A percentile compares a stretch with the other conserved stretches of the same genome.
These are phyloP conservation scores for Crocallis elinguaria DNA, from an alignment of 2,888 invertebrate genomes.

Conservation along the genomic window DNA sequence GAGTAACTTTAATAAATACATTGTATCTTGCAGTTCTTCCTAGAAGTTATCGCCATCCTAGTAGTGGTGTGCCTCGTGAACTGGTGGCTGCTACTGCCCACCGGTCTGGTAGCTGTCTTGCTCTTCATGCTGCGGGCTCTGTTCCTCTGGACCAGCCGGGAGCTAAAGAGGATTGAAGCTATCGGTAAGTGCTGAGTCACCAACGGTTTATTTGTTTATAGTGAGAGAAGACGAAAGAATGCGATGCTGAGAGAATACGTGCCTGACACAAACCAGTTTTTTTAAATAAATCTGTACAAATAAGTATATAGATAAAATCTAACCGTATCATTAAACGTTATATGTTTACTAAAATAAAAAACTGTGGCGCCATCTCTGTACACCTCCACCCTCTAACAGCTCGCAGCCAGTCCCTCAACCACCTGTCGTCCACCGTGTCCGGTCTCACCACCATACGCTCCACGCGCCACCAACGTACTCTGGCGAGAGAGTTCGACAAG, in stretches of 20 bases:
- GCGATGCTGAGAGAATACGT: too few species aligned
- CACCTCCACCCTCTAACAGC: conserved; percentile 80
- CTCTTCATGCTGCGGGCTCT: conserved; percentile 88
- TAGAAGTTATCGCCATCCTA: conserved; percentile 88
- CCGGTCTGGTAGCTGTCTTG: conserved; percentile 85
- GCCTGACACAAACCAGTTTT: too few species aligned
- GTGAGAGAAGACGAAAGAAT: too few species aligned
- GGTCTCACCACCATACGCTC: conserved; percentile 94
- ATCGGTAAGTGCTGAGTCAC: conserved; percentile 81
- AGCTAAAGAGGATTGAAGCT: conserved; percentile 89
- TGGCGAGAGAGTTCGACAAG: conserved; percentile 89
- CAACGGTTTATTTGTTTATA: too few species aligned
- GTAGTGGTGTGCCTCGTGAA: conserved; percentile 89
- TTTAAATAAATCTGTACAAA: too few species aligned
- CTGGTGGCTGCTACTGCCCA: conserved; percentile 88
- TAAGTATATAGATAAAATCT: too few species aligned
- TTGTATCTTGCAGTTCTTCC: conserved; percentile 71
- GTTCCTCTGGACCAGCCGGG: conserved; percentile 90
- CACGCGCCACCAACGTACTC: conserved; percentile 87
- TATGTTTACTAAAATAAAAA: too few species aligned
- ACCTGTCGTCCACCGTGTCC: conserved; percentile 91
- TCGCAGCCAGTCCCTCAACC: conserved; percentile 93
- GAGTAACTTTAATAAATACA: too few species aligned
- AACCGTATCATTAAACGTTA: too few species aligned
- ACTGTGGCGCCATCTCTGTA: too few species aligned